Evolutionary conservation across 1,140 invertebrate genomes (phyloP).

Genomic region (Pseudachorutes palmiensis): DNA sequence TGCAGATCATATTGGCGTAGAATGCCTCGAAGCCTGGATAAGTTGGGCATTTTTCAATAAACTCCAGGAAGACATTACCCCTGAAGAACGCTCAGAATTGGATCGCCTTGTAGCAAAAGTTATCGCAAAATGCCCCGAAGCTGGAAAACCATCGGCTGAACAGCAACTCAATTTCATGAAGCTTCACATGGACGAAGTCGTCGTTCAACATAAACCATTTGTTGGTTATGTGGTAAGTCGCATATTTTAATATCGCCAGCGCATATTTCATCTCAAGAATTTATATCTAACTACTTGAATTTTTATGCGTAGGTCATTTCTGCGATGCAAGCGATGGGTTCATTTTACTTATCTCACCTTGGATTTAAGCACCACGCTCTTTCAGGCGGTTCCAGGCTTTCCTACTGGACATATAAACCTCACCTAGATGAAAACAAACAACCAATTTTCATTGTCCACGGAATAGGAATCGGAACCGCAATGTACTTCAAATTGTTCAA

Average conservation of each 20-base stretch:
- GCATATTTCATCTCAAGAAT: too few relatives aligned
- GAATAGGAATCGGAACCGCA: conserved; percentile 16
- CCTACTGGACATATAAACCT: conserved; percentile 19
- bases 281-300: not conserved
- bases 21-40: conserved; percentile 14
- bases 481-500: conserved; percentile 18
- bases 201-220: conserved; percentile 24
- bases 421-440: not conserved
- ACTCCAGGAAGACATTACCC: not conserved
- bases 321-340: not conserved
- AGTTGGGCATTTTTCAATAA: conserved; percentile 18
- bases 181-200: conserved; percentile 20
- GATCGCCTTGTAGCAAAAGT: not conserved
- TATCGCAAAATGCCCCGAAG: not conserved
- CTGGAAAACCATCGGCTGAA: not conserved
- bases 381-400: conserved; percentile 1
- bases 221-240: conserved; percentile 18
- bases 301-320: conserved; percentile 10
- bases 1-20: not conserved
- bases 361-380: not conserved
- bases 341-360: not conserved
- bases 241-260: too few relatives aligned
- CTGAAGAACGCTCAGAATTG: not conserved
- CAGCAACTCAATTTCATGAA: conserved; percentile 7
- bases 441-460: conserved; percentile 20